phyloP scores from a whole-genome alignment of 1,140 invertebrate species.

The Cyrtorhinus lividipennis region DNA sequence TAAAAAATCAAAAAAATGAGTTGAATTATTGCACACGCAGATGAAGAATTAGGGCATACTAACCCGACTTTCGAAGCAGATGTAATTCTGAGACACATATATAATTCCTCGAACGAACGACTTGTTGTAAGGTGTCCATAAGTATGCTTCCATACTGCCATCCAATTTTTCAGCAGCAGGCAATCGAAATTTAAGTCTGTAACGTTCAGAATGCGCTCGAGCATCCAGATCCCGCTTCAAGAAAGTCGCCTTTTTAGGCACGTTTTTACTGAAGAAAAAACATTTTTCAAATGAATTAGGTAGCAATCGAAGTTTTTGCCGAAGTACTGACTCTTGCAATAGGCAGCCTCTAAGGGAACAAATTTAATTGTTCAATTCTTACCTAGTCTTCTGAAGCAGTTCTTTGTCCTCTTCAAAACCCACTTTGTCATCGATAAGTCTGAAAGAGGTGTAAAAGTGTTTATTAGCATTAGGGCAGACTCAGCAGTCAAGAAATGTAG shows the following conservation, averaged over 20 bases:
- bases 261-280: conserved; percentile 46
- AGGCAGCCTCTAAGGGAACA: not conserved
- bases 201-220: conserved; percentile 74
- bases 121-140: conserved; percentile 95
- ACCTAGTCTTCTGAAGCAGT: conserved; percentile 63
- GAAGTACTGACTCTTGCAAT: not conserved
- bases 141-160: conserved; percentile 71
- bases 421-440: conserved; percentile 72
- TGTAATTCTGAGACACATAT: conserved; percentile 85
- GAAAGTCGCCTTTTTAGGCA: conserved; percentile 73
- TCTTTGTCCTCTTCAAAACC: conserved; percentile 72
- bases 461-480: too few species aligned
- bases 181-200: conserved; percentile 69
- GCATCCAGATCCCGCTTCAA: conserved; percentile 91
- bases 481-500: too few species aligned
- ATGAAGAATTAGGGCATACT: too few species aligned
- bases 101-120: conserved; percentile 75
- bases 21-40: too few species aligned
- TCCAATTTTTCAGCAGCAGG: conserved; percentile 81
- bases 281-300: conserved; percentile 11
- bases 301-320: too few species aligned
- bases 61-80: conserved; percentile 92
- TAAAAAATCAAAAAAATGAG: too few species aligned
- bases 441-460: conserved; percentile 29
- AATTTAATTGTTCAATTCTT: conserved; percentile 22